Conservation (phyloP, 2,113 vertebrate species). For the Prunella himalayana region DNA sequence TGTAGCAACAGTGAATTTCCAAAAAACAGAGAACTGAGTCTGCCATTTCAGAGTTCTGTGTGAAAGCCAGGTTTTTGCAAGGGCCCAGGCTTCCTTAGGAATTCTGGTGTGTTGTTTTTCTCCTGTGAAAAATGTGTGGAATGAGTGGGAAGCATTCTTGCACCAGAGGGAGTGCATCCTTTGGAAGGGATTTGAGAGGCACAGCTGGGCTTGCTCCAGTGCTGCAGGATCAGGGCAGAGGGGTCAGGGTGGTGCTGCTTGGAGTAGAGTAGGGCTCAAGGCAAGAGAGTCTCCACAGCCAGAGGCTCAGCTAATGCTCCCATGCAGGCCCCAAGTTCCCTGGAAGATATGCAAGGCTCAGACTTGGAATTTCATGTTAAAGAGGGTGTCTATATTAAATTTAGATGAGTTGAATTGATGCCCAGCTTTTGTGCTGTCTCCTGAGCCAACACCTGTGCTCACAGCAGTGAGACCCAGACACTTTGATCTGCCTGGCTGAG, state of each 20-base stretch:
- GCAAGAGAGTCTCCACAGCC: not conserved
- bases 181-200: not conserved
- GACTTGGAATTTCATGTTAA: not conserved
- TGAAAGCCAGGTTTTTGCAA: not conserved
- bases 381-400: not conserved
- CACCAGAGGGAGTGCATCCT: not conserved
- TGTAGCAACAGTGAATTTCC: not conserved
- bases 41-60: not conserved
- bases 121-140: not conserved
- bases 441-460: not conserved
- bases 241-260: not conserved
- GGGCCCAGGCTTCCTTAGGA: not conserved
- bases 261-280: not conserved
- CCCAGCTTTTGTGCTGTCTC: not conserved
- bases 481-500: not conserved
- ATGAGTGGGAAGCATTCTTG: not conserved
- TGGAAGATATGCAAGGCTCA: not conserved
- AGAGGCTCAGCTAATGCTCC: not conserved
- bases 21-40: not conserved
- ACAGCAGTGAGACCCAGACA: not conserved
- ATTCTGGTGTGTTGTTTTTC: not conserved
- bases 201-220: not conserved
- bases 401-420: not conserved
- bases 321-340: not conserved
- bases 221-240: not conserved